A percentile compares a stretch with the other conserved stretches of the same genome.
Evolutionary conservation across 2,888 invertebrate species (phyloP).

Genomic region (Polymixis lichenea): DNA sequence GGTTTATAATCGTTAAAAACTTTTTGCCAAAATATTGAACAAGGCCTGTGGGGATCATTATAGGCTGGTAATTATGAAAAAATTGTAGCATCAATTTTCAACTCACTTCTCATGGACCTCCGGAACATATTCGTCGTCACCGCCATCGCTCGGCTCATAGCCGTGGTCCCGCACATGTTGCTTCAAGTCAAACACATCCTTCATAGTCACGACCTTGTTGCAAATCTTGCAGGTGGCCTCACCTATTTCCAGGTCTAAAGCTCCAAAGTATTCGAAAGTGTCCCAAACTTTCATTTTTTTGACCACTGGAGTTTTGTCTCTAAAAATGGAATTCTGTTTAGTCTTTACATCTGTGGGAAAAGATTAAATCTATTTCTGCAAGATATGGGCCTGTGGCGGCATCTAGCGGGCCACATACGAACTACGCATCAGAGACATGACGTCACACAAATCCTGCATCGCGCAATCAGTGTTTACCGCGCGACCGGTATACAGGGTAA

Average conservation of each 20-base stretch:
- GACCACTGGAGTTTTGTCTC: not conserved
- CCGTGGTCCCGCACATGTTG: conserved; percentile 40
- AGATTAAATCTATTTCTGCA: not conserved
- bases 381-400: not conserved
- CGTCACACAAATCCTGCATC: too few species aligned
- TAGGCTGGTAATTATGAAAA: too few species aligned
- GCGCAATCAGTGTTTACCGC: too few species aligned
- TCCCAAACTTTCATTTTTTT: conserved; percentile 1
- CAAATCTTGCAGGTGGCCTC: conserved; percentile 54
- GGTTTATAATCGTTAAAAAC: too few species aligned
- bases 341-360: not conserved
- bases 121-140: conserved; percentile 32
- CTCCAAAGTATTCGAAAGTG: conserved; percentile 52
- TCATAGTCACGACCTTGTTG: conserved; percentile 26
- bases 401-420: too few species aligned
- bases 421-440: too few species aligned
- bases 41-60: too few species aligned
- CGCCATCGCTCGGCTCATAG: not conserved
- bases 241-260: not conserved
- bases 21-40: too few species aligned
- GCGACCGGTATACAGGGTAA: too few species aligned
- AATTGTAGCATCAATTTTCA: not conserved
- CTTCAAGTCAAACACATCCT: conserved; percentile 37
- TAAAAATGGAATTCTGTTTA: conserved; percentile 27
- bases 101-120: conserved; percentile 16